phyloP scores from a whole-genome alignment of 2,888 invertebrate species.

The Platycnemis pennipes region DNA sequence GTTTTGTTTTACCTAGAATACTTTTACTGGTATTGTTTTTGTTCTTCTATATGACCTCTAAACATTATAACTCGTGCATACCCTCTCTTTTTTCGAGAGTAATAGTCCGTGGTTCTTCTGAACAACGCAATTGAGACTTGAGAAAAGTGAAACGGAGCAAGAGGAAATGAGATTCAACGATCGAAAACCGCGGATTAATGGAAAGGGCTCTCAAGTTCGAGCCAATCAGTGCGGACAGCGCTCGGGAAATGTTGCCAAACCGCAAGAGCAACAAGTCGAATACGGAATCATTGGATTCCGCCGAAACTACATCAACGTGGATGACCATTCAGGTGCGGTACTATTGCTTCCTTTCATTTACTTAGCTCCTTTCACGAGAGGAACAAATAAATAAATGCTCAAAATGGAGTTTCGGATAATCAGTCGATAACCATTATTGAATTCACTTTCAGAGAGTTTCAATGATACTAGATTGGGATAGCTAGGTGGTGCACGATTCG shows the following conservation, averaged over 20 bases:
- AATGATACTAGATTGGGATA: too few relatives aligned
- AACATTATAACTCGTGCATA: too few relatives aligned
- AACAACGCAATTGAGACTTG: not conserved
- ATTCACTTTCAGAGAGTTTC: too few relatives aligned
- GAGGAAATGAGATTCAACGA: not conserved
- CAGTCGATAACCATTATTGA: too few relatives aligned
- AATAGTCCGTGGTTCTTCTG: not conserved
- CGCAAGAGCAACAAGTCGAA: slow-evolving; percentile 3
- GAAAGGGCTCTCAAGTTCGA: not conserved
- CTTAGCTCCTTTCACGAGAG: not conserved
- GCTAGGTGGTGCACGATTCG: too few relatives aligned
- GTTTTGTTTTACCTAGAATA: too few relatives aligned
- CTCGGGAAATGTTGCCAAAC: not conserved
- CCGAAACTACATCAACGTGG: not conserved
- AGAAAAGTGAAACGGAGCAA: accelerated
- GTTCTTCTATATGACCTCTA: too few relatives aligned
- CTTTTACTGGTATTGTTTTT: too few relatives aligned
- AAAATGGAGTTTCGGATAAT: not conserved
- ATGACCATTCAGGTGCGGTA: not conserved
- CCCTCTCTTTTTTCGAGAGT: too few relatives aligned
- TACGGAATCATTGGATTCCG: not conserved
- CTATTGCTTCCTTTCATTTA: not conserved
- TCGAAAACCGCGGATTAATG: not conserved
- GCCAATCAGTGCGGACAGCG: slow-evolving; percentile 4
- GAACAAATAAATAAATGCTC: not conserved